Conservation (phyloP, 2,888 invertebrate genomes). For the Timema podura region DNA sequence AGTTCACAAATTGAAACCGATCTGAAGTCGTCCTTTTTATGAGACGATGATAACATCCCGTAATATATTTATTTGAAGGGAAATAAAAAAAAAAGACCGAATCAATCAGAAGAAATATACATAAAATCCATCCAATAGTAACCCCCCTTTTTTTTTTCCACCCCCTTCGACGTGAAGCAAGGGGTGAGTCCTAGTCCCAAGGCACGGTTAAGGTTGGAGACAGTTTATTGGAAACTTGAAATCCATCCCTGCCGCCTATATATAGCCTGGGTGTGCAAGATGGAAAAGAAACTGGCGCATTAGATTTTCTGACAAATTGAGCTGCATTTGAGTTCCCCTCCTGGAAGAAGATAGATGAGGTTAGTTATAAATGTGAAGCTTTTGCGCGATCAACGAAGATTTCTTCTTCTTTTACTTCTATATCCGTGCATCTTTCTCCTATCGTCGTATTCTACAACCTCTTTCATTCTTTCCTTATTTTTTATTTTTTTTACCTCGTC, state of each 20-base stretch:
- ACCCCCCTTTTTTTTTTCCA: background rate
- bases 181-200: background rate
- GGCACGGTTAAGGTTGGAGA: background rate
- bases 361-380: constrained; percentile 53
- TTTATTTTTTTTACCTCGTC: constrained; percentile 19
- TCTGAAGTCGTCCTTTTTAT: too few species aligned
- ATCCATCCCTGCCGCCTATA: background rate
- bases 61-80: background rate
- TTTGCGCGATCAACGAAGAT: constrained; percentile 46
- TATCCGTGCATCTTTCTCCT: constrained; percentile 12
- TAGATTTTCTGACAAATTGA: constrained; percentile 53
- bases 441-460: constrained; percentile 13
- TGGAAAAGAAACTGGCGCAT: constrained; percentile 41
- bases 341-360: constrained; percentile 51
- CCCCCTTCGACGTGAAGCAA: background rate
- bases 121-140: background rate
- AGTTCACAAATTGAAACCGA: too few species aligned
- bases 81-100: too few species aligned
- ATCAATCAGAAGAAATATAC: too few species aligned
- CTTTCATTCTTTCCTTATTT: constrained; percentile 11
- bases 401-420: constrained; percentile 27
- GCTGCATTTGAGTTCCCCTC: constrained; percentile 49
- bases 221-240: constrained; percentile 28
- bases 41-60: constrained; percentile 1
- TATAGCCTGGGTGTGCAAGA: constrained; percentile 13